phyloP scores from a whole-genome alignment of 2,888 invertebrate genomes.

The Ellobium chinense region DNA sequence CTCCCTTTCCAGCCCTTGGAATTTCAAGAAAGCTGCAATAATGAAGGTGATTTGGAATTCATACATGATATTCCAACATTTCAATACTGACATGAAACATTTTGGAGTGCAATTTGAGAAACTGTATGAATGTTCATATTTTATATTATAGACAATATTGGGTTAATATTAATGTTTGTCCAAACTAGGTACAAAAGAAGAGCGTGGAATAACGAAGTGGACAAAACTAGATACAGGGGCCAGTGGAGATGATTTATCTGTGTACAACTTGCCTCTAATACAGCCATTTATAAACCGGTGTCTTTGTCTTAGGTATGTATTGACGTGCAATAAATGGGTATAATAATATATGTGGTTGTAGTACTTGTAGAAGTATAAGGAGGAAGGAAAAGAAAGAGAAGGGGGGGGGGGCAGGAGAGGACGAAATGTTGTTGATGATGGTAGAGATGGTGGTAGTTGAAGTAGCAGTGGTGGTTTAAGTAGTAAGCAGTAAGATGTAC shows the following conservation, averaged over 20 bases:
- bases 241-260: constrained; percentile 64
- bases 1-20: not conserved
- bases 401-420: not conserved
- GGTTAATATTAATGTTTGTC: not conserved
- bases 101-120: no score
- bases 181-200: constrained; percentile 58
- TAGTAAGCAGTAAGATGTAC: no score
- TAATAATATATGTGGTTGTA: no score
- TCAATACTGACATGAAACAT: no score
- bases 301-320: constrained; percentile 50
- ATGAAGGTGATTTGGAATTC: no score
- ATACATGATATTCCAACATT: no score
- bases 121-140: no score
- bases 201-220: constrained; percentile 63
- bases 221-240: no score
- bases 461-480: no score
- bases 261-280: constrained; percentile 71
- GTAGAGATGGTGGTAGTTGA: no score
- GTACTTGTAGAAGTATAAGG: not conserved
- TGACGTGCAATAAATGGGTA: not conserved
- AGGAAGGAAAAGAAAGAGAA: not conserved
- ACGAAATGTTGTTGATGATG: no score
- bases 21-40: no score
- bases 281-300: constrained; percentile 61
- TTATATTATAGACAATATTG: not conserved